Conservation (phyloP, 2,888 invertebrate species). For the Coelinius sp. region DNA sequence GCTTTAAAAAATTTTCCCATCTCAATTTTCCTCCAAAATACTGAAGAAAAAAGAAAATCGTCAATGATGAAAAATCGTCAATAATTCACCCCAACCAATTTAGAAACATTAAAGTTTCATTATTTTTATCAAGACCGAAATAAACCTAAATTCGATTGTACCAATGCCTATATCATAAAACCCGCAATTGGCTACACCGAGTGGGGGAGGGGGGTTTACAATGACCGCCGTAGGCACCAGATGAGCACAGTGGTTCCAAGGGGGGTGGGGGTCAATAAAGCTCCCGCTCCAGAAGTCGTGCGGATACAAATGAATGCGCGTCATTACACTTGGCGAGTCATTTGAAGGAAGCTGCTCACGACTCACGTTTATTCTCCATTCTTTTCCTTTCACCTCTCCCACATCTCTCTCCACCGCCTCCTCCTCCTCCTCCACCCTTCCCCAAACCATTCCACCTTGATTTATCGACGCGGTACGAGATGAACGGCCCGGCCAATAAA, state of each 20-base stretch:
- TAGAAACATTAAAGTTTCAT: not conserved
- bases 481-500: constrained; percentile 29
- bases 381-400: constrained; percentile 20
- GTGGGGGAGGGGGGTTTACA: not conserved
- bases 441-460: constrained; percentile 34
- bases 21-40: too few species aligned
- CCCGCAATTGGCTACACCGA: constrained; percentile 3
- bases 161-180: not conserved
- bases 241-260: not conserved
- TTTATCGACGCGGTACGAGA: constrained; percentile 40
- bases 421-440: not conserved
- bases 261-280: constrained; percentile 15
- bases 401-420: constrained; percentile 1
- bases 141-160: constrained; percentile 12
- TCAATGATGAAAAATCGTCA: not conserved
- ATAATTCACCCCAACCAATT: not conserved
- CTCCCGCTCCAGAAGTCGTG: constrained; percentile 30
- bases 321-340: constrained; percentile 40
- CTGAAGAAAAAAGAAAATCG: too few species aligned
- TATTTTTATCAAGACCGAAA: constrained; percentile 18
- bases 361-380: constrained; percentile 28
- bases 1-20: too few species aligned
- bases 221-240: constrained; percentile 2
- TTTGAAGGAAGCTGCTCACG: constrained; percentile 39
- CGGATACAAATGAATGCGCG: constrained; percentile 34